Evolutionary conservation across 2,113 vertebrate species (phyloP), one percentile per base, ranked within the genome.

Genomic region (Pagrus major): DNA sequence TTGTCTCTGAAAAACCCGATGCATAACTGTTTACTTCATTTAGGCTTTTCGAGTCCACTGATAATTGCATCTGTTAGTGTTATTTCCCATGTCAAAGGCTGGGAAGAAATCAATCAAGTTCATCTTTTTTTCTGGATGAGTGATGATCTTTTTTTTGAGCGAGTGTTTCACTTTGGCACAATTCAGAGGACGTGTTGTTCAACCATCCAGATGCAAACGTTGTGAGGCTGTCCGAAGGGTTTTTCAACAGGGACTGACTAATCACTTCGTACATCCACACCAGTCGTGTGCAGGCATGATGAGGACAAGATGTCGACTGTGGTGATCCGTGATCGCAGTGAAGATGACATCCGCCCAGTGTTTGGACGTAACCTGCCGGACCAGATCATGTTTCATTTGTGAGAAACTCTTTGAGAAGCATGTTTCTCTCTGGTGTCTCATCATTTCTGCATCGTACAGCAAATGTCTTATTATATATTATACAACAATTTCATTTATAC

Each of bases 121-220:
- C 27, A n/a, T 64, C 27, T 25, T 41, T 47, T 72, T 68, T 31
- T 52, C 39, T 33, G 44, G 12, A 29, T 52, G 35, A 42, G 35
- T 31, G 15, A 23, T 49, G 42, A 42, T n/a, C n/a, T n/a, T n/a
- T n/a, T n/a, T n/a, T n/a, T n/a, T n/a, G n/a, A n/a, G n/a, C n/a
- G n/a, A 67, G 27, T 56, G 1, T 59, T 74, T 80, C 7, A 31
- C 37, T 71, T 61, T 67, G 60, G 54, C 27, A 47, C 35, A 31
- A 68, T 76, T 77, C 11, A 61, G 12, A 81, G 12, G 35, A 79
- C 74, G 66, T 55, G 12, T 63, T n/a, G 29, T 58, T 47, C 9
- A 21, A 61, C 33, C 31, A 16, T 59, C 37, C 60, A 12, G 23
- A 81, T 63, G 52, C 58, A 78, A 86, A 90, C 71, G 72, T 61